These are phyloP conservation scores for Notamacropus eugenii DNA, from an alignment of 2,797 vertebrate species.

Conservation along the genomic window DNA sequence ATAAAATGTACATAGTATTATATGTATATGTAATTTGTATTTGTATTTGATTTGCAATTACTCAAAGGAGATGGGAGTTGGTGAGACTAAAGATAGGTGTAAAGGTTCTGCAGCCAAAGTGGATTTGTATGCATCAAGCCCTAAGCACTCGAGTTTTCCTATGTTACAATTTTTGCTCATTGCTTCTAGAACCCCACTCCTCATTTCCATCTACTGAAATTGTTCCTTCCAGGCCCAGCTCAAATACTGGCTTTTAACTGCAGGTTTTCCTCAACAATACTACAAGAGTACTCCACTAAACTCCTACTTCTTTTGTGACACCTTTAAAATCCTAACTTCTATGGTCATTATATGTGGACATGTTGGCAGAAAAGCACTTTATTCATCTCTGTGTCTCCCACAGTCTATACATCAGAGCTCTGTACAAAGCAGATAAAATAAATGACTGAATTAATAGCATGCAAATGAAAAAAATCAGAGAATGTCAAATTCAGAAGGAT, in stretches of 20 bases:
- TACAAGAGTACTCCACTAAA: neutral
- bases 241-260: neutral
- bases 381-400: neutral
- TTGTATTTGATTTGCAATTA: neutral
- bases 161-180: neutral
- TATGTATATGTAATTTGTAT: too few relatives aligned
- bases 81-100: neutral
- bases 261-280: neutral
- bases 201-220: neutral
- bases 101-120: neutral
- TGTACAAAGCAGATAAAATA: neutral
- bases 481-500: neutral
- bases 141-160: neutral
- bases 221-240: neutral
- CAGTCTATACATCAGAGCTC: neutral
- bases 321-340: neutral
- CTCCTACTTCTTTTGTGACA: neutral
- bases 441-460: neutral
- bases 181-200: neutral
- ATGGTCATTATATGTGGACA: neutral
- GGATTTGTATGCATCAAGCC: neutral
- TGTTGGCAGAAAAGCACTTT: neutral
- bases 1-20: too few relatives aligned
- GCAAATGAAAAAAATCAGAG: neutral
- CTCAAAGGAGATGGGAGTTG: neutral